Evolutionary conservation across 2,113 vertebrate species (phyloP).

Genomic region (Pseudopodoces humilis): DNA sequence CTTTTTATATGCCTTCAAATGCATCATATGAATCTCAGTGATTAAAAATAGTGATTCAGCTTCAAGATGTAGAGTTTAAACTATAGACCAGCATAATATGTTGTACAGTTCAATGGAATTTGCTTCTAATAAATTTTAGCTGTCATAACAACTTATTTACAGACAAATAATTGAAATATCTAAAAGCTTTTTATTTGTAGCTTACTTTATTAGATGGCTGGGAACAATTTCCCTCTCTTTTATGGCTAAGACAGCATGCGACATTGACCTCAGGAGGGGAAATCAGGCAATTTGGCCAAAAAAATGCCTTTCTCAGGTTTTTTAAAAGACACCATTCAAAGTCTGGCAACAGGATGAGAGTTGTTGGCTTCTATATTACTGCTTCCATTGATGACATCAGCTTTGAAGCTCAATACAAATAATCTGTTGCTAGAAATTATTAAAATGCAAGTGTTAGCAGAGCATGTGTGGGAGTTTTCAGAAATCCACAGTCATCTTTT

Average conservation of each 20-base stretch:
- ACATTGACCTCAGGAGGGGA: background rate
- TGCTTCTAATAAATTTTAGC: background rate
- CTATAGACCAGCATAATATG: background rate
- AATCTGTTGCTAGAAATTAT: background rate
- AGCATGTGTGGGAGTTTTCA: background rate
- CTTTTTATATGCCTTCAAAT: background rate
- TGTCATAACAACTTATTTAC: background rate
- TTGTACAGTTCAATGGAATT: background rate
- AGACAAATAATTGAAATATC: background rate
- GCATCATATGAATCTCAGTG: background rate
- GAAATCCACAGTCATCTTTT: background rate
- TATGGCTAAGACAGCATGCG: background rate
- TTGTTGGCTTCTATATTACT: background rate
- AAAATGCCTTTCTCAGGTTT: background rate
- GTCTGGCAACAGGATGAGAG: background rate
- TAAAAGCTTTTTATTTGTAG: background rate
- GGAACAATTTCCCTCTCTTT: background rate
- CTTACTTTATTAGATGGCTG: background rate
- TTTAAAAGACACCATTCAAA: background rate
- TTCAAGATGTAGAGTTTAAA: background rate
- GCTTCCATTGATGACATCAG: background rate
- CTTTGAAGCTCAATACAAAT: background rate
- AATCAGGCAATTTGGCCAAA: background rate
- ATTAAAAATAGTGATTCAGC: background rate
- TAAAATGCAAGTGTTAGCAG: background rate